phyloP scores from a whole-genome alignment of 2,888 invertebrate species.

The Agonopterix heracliana region DNA sequence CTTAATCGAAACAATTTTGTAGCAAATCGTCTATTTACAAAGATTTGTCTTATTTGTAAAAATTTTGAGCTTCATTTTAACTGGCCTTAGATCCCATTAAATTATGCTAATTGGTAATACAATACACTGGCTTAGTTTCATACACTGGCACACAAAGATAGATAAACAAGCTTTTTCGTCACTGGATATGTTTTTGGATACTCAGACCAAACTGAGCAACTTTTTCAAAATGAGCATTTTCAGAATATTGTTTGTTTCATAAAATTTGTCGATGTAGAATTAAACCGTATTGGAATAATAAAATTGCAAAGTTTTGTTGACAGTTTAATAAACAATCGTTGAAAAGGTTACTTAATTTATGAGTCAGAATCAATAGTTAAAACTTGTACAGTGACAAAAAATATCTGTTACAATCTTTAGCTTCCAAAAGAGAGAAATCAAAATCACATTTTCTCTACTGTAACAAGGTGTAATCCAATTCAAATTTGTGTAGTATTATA shows the following conservation, averaged over 20 bases:
- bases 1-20: constrained; percentile 30
- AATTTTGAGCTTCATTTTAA: constrained; percentile 68
- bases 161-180: no score
- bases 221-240: neutral
- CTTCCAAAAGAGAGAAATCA: neutral
- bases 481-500: neutral
- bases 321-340: no score
- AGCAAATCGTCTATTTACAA: constrained; percentile 20
- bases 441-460: constrained; percentile 4
- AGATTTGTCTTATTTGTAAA: constrained; percentile 56
- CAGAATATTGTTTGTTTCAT: no score
- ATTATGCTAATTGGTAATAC: constrained; percentile 48
- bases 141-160: constrained; percentile 26
- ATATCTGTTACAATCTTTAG: no score
- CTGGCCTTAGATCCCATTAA: constrained; percentile 67
- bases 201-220: neutral
- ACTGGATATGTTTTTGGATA: no score
- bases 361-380: no score
- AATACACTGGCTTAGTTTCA: constrained; percentile 34
- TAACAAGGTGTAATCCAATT: neutral
- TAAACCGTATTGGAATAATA: no score
- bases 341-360: no score
- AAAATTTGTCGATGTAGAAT: no score
- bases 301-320: no score
- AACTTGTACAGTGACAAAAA: no score